Base-by-base conservation (phyloP, 2,797 vertebrate genomes). In the Rhyacichthys aspro region DNA sequence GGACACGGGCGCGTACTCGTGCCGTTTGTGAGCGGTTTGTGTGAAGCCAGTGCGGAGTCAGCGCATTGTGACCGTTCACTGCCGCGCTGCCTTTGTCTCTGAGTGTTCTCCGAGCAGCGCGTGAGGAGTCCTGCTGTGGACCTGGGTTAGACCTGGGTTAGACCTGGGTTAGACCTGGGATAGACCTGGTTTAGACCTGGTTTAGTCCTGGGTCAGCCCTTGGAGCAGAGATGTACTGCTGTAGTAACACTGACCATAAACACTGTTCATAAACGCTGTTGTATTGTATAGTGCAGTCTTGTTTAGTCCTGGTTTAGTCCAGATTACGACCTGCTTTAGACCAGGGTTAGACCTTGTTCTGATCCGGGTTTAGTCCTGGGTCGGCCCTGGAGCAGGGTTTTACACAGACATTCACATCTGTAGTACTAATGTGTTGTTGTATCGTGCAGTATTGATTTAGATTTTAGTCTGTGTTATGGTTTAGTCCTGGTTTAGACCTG, bases 1-100 rank as follows among this genome's bases (percentile, higher is more conserved):
- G 16, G 3, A 1, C 23, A 28, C 23, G 23, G 4, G 34, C 49
- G 34, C 18, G 49, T 38, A 33, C 49, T 38, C 7, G 34, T 52
- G 49, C 16, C 11, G 49, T 52, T 18, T 52, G 34, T 38, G 49
- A 37, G 17, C 8, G 48, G 9, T 36, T 32, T 52, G 49, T 38
- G 49, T 52, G 33, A 52, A 52, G 16, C 49, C 10, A 52, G 49
- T 52, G 49, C 49, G 49, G 49, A 52, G 49, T 52, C 49, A 52
- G 49, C 49, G 49, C 49, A 52, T 52, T 52, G 49, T 52, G 33
- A 37, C 34, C 34, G 49, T 3, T 38, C 49, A 37, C 49, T 52
- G 49, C 49, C 34, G 48, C 48, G 34, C 48, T 50, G 49, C 49
- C 49, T 52, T 52, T 52, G 49, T 52, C 49, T 50, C 48, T 18